These are phyloP conservation scores for Lophochroa leadbeateri DNA, from an alignment of 2,113 vertebrate species.

Conservation along the genomic window DNA sequence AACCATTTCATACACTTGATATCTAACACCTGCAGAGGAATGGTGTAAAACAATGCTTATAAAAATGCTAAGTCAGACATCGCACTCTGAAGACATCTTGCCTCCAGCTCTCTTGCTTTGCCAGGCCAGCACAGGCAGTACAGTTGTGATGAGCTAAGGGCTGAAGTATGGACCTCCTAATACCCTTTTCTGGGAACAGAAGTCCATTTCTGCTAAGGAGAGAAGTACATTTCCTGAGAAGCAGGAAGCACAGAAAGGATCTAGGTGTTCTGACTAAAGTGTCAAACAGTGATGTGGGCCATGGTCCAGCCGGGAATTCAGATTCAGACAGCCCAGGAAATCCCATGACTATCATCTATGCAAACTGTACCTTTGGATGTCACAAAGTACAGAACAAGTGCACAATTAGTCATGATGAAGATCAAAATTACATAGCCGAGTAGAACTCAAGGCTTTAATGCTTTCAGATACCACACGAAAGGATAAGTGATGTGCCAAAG, in stretches of 20 bases:
- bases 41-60: not conserved
- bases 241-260: not conserved
- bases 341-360: rapidly evolving
- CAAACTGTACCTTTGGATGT: not conserved
- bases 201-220: not conserved
- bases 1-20: not conserved
- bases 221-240: not conserved
- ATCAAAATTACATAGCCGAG: not conserved
- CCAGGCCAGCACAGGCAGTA: not conserved
- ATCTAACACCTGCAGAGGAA: not conserved
- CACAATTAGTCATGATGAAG: not conserved
- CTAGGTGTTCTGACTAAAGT: not conserved
- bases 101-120: not conserved
- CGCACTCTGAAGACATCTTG: not conserved
- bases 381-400: not conserved
- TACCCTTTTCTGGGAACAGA: not conserved
- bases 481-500: not conserved
- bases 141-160: not conserved
- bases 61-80: not conserved
- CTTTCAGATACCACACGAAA: not conserved
- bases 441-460: not conserved
- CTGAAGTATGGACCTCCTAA: not conserved
- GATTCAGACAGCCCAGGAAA: not conserved
- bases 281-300: not conserved
- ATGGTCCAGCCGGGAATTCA: not conserved